These are phyloP conservation scores for Ophiothrix spiculata DNA, from an alignment of 35 echinoderm and acorn worm genomes.

Conservation along the genomic window DNA sequence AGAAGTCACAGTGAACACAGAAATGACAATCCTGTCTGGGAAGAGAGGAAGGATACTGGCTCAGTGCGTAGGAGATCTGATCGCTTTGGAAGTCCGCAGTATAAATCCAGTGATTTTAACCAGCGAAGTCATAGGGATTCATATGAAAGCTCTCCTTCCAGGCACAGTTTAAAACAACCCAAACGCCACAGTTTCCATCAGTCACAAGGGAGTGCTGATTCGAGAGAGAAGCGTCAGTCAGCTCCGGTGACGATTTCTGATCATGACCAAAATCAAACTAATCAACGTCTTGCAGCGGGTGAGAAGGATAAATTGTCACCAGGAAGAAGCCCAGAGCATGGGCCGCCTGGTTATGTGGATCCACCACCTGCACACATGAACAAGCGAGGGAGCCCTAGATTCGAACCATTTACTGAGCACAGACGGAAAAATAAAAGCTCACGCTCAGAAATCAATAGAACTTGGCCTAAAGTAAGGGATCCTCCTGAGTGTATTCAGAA, in stretches of 20 bases:
- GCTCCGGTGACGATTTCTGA: neutral
- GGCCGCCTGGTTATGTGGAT: neutral
- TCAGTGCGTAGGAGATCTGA: neutral
- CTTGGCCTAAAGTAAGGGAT: conserved; percentile 85
- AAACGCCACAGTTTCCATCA: neutral
- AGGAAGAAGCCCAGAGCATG: neutral
- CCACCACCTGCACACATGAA: neutral
- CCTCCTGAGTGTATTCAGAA: conserved; percentile 55
- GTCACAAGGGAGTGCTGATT: neutral
- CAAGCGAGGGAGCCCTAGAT: conserved; percentile 9
- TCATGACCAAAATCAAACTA: conserved; percentile 4
- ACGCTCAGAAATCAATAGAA: conserved; percentile 44
- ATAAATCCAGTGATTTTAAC: neutral
- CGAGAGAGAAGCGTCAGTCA: neutral
- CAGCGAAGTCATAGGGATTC: neutral
- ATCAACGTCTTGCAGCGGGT: neutral
- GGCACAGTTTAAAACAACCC: neutral
- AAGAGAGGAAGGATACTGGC: neutral
- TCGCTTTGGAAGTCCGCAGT: neutral
- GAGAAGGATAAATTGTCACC: conserved; percentile 1
- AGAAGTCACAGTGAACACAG: conserved; percentile 31
- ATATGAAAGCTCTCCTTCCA: neutral
- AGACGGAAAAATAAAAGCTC: conserved; percentile 22
- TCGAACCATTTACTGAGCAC: conserved; percentile 31
- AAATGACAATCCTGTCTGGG: neutral